Conservation (phyloP, 2,888 invertebrate species). For the Dryobota labecula region DNA sequence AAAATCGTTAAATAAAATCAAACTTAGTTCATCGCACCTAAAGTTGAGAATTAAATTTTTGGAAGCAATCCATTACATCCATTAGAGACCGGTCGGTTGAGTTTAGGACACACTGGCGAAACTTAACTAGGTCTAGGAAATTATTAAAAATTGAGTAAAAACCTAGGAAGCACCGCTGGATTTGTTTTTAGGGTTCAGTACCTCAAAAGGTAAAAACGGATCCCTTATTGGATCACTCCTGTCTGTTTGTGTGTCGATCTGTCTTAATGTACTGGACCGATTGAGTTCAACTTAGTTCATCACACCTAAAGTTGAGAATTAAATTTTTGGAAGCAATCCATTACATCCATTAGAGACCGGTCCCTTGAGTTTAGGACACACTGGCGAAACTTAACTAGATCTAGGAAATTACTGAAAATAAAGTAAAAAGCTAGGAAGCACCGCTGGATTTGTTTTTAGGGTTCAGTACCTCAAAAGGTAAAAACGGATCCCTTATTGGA, state of each 20-base stretch:
- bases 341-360: slow-evolving; percentile 33
- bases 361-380: slow-evolving; percentile 23
- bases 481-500: no score
- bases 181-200: no score
- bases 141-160: not conserved
- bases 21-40: slow-evolving; percentile 48
- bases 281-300: slow-evolving; percentile 52
- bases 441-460: no score
- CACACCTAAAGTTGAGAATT: slow-evolving; percentile 44
- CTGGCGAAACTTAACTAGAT: not conserved
- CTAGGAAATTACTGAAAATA: not conserved
- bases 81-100: slow-evolving; percentile 18
- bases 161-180: no score
- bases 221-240: no score
- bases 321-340: slow-evolving; percentile 55
- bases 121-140: not conserved
- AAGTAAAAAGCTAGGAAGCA: no score
- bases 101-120: slow-evolving; percentile 19
- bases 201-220: no score
- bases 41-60: slow-evolving; percentile 54
- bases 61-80: slow-evolving; percentile 47
- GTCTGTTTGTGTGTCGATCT: no score
- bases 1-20: slow-evolving; percentile 43
- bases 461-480: no score
- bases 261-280: no score